These are phyloP conservation scores for Drosophila putrida DNA, from an alignment of 2,888 invertebrate species.

Conservation along the genomic window DNA sequence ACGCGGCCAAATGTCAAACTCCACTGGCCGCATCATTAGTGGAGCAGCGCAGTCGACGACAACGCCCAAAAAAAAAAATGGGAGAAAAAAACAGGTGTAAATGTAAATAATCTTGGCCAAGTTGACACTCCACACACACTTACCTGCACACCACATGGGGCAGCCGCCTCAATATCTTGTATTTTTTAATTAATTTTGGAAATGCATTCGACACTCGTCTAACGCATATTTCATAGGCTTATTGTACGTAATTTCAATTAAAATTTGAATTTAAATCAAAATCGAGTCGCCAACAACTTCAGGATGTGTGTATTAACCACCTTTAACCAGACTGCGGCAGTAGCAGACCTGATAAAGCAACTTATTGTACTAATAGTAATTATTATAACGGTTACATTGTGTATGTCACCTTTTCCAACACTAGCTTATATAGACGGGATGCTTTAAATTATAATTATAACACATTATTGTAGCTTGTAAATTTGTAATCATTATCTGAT, in stretches of 20 bases:
- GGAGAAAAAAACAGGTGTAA: slow-evolving; percentile 65
- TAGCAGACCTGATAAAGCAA: slow-evolving; percentile 3
- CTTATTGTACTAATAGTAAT: slow-evolving; percentile 6
- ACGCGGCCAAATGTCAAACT: slow-evolving; percentile 72
- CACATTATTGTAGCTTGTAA: no score
- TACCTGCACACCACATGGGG: slow-evolving; percentile 63
- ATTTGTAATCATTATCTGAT: no score
- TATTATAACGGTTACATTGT: neutral
- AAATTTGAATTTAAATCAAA: slow-evolving; percentile 29
- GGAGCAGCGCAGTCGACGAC: slow-evolving; percentile 37
- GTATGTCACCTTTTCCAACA: neutral
- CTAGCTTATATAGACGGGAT: neutral
- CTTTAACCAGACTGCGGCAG: slow-evolving; percentile 19
- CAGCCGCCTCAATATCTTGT: slow-evolving; percentile 55
- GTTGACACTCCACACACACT: slow-evolving; percentile 55
- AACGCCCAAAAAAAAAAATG: slow-evolving; percentile 33
- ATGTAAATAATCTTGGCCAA: slow-evolving; percentile 76
- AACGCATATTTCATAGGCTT: slow-evolving; percentile 53
- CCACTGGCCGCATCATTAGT: slow-evolving; percentile 71
- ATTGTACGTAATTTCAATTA: slow-evolving; percentile 59
- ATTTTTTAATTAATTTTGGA: slow-evolving; percentile 64
- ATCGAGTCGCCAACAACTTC: slow-evolving; percentile 9
- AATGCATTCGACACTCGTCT: slow-evolving; percentile 55
- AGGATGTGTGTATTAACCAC: slow-evolving; percentile 20
- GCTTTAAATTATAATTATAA: no score